Evolutionary conservation across 2,797 vertebrate species (phyloP), one percentile per base, ranked within the genome.

Genomic region (Trematomus bernacchii): DNA sequence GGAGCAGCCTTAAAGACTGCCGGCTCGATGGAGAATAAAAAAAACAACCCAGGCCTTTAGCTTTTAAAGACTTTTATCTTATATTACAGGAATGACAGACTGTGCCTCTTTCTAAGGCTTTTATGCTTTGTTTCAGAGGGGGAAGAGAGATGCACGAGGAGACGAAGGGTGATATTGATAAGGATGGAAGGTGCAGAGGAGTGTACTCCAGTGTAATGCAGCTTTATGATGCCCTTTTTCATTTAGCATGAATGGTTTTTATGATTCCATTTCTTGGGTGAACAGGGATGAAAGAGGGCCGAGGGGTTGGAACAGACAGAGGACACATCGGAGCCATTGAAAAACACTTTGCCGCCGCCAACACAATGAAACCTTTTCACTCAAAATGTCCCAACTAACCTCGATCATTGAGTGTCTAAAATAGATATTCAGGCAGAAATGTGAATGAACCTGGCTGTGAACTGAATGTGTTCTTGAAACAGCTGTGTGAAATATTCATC

Each of bases 1-100:
- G 90, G 76, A 91, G 91, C 79, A 83, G 93, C 76, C 86, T 93
- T 93, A 92, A 94, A 93, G 91, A 92, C 90, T 90, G 89, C 73
- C 18, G 68, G 80, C 87, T 80, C 60, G 54, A 85, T 83, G 74
- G 76, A 80, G 73, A 27, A 37, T 14, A 48, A 21, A 21, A 79
- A 74, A 85, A 71, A 82, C 78, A 91, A 79, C 79, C 53, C 9
- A 52, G 88, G 90, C 89, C 91, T 93, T 92, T 85, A 89, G 89
- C 93, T 93, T 93, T 94, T 93, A 96, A 94, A 94, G 90, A 94
- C 94, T 94, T 95, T 94, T 94, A 95, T 95, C 94, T 95, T 89
- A 91, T 92, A 90, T 92, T 93, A 93, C 90, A 84, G 89, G 87
- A 91, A 87, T 95, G 94, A 95, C 93, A 93, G 92, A 94, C 93